These are phyloP conservation scores for Apamea monoglypha DNA, from an alignment of 2,888 invertebrate genomes.

Conservation along the genomic window DNA sequence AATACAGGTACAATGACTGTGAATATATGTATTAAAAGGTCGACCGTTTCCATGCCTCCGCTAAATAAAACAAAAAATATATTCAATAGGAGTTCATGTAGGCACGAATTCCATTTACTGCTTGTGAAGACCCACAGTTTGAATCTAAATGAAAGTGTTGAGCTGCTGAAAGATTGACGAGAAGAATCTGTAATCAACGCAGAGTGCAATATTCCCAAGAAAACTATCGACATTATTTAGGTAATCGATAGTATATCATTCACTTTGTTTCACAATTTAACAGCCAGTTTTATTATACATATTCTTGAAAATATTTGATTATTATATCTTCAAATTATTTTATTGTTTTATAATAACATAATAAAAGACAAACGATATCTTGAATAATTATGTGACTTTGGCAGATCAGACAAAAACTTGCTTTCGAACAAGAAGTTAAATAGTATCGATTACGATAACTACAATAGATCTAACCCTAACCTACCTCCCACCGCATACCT, in stretches of 20 bases:
- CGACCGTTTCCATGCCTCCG: slow-evolving; percentile 56
- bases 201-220: background rate
- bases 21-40: slow-evolving; percentile 68
- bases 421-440: background rate
- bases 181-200: slow-evolving; percentile 13
- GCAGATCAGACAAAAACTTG: background rate
- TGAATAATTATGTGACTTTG: background rate
- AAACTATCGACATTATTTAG: background rate
- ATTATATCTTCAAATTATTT: background rate
- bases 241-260: background rate
- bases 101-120: slow-evolving; percentile 55
- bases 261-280: background rate
- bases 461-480: slow-evolving; percentile 2
- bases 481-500: slow-evolving; percentile 15
- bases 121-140: slow-evolving; percentile 53
- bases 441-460: background rate
- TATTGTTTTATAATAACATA: background rate
- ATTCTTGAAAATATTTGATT: background rate
- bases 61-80: slow-evolving; percentile 67
- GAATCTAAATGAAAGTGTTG: slow-evolving; percentile 39
- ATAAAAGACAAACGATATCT: background rate
- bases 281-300: background rate
- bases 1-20: slow-evolving; percentile 65
- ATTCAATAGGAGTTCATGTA: slow-evolving; percentile 60
- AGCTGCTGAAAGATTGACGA: slow-evolving; percentile 25